phyloP scores from a whole-genome alignment of 2,797 vertebrate genomes.

The Lepus townsendii region DNA sequence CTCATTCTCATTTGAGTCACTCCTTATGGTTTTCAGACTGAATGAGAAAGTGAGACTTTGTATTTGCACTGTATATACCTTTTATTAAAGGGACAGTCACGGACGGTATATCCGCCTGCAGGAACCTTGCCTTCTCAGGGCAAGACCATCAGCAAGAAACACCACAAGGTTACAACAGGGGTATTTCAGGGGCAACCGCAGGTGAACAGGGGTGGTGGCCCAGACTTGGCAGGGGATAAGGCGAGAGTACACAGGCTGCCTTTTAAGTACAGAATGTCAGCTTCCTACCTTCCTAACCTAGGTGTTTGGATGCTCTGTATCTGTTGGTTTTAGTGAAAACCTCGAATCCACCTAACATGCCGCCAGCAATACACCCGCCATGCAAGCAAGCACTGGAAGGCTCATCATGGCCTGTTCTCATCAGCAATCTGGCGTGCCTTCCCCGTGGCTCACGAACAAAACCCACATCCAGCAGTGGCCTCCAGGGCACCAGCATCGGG shows the following conservation, averaged over 20 bases:
- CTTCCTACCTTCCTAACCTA: constrained; percentile 30
- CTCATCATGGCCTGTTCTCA: neutral
- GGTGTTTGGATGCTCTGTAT: constrained; percentile 13
- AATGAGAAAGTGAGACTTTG: neutral
- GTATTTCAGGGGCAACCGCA: neutral
- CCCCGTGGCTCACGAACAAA: neutral
- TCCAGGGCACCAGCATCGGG: neutral
- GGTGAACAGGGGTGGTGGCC: neutral
- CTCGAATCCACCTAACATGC: neutral
- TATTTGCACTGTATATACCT: neutral
- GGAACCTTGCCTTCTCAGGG: neutral
- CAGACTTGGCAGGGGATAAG: neutral
- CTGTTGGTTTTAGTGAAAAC: constrained; percentile 5
- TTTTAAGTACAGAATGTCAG: neutral
- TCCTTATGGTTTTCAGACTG: neutral
- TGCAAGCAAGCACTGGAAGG: neutral
- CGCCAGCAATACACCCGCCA: neutral
- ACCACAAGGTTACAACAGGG: neutral
- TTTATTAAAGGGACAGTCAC: neutral
- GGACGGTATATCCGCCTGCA: neutral
- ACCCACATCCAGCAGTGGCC: neutral
- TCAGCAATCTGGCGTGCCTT: neutral
- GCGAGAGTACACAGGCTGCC: neutral
- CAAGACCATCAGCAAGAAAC: neutral
- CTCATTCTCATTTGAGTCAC: neutral